A percentile compares a stretch with the other conserved stretches of the same genome.
Evolutionary conservation across 2,797 vertebrate species (phyloP).

Genomic region (Phyllotis vaccarum): DNA sequence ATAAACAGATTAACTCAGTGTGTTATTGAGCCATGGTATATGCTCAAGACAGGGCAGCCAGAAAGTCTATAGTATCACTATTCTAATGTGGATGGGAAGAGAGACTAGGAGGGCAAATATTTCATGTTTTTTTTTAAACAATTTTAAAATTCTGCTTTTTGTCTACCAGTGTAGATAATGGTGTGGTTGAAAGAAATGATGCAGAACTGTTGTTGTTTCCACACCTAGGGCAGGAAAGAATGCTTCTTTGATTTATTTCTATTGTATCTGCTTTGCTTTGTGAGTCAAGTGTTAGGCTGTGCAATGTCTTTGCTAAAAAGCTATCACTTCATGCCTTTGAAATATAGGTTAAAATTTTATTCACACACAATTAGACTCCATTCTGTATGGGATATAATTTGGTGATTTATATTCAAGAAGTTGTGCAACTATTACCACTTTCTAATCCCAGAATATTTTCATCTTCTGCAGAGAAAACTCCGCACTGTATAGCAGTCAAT

Average conservation of each 20-base stretch:
- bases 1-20: conserved; percentile 13
- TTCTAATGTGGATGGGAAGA: not conserved
- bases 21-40: not conserved
- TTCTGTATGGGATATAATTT: not conserved
- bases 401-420: not conserved
- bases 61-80: not conserved
- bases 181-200: conserved; percentile 1
- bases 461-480: not conserved
- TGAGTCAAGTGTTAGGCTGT: not conserved
- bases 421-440: not conserved
- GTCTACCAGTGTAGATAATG: not conserved
- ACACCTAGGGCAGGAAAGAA: not conserved
- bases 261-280: not conserved
- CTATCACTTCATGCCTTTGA: not conserved
- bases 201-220: not conserved
- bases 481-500: not conserved
- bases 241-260: conserved; percentile 7
- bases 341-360: not conserved
- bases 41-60: not conserved
- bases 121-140: not conserved
- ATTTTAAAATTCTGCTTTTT: not conserved
- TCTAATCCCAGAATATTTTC: not conserved
- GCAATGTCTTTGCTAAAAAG: not conserved
- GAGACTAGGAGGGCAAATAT: not conserved
- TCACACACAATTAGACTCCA: not conserved